phyloP scores from a whole-genome alignment of 2,113 vertebrate genomes.

The Nansenia antarctica region DNA sequence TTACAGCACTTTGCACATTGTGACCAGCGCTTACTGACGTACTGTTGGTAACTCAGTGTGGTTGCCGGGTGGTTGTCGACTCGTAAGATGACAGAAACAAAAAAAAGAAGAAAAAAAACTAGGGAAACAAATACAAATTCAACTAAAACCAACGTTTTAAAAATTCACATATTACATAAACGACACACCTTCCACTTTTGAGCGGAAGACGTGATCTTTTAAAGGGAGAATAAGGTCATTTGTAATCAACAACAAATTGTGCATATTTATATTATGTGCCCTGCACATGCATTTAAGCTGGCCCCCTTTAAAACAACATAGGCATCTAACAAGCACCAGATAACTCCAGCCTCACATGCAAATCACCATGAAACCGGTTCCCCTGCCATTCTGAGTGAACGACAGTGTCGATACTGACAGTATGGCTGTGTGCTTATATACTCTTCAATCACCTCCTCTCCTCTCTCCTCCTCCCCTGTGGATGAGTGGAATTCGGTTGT shows the following conservation, averaged over 20 bases:
- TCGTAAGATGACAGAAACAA: not conserved
- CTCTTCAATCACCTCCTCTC: not conserved
- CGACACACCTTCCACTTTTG: slow-evolving; percentile 1
- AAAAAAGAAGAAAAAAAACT: slow-evolving; percentile 2
- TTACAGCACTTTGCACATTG: not conserved
- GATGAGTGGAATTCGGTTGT: too few species aligned
- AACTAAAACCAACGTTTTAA: slow-evolving; percentile 22
- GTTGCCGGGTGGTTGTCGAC: not conserved
- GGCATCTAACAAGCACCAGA: slow-evolving; percentile 24
- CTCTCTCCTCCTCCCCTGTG: too few species aligned
- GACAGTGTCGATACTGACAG: slow-evolving; percentile 14
- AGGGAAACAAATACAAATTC: slow-evolving; percentile 1
- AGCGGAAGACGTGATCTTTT: slow-evolving; percentile 4
- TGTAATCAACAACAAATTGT: slow-evolving; percentile 45
- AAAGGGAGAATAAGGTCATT: slow-evolving; percentile 16
- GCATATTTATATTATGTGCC: slow-evolving; percentile 60
- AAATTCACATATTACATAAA: too few species aligned
- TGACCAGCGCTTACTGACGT: too few species aligned
- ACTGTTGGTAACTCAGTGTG: not conserved
- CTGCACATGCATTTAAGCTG: slow-evolving; percentile 65
- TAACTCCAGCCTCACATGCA: slow-evolving; percentile 41
- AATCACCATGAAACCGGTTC: slow-evolving; percentile 11
- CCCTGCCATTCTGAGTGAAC: slow-evolving; percentile 3
- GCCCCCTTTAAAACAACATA: slow-evolving; percentile 61
- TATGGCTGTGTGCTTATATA: slow-evolving; percentile 15